A percentile compares a stretch with the other conserved stretches of the same genome.
Conservation (phyloP, 2,113 vertebrate genomes). For the Polypterus senegalus region DNA sequence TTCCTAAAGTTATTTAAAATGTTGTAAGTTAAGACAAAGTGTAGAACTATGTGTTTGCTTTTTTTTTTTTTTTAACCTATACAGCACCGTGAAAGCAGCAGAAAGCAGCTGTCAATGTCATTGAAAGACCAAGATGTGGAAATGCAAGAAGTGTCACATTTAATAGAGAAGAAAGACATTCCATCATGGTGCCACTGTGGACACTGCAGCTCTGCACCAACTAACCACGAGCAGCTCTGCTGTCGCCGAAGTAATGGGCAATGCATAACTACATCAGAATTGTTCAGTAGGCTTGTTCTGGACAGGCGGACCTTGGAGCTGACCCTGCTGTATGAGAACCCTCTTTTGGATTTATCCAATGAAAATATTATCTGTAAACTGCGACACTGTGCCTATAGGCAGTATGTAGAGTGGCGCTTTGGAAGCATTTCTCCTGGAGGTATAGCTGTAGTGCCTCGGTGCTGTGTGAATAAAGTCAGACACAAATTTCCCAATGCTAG, state of each 20-base stretch:
- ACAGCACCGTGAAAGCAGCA: too few species aligned
- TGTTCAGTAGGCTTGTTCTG: constrained; percentile 50
- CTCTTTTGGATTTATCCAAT: constrained; percentile 25
- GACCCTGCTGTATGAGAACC: constrained; percentile 49
- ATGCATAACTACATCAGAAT: constrained; percentile 41
- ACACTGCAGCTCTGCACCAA: constrained; percentile 22
- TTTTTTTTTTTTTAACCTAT: too few species aligned
- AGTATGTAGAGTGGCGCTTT: constrained; percentile 59
- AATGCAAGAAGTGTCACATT: constrained; percentile 2
- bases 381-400: constrained; percentile 47
- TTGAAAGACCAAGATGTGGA: background rate
- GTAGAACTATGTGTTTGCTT: too few species aligned
- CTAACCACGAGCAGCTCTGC: constrained; percentile 52
- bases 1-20: too few species aligned
- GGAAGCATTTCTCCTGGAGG: constrained; percentile 33
- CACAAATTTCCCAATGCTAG: constrained; percentile 37
- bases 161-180: background rate
- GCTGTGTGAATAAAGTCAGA: constrained; percentile 54
- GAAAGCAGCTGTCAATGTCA: too few species aligned
- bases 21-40: too few species aligned
- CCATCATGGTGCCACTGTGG: constrained; percentile 52
- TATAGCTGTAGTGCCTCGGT: constrained; percentile 52
- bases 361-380: constrained; percentile 20
- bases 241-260: constrained; percentile 37
- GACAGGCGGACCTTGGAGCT: constrained; percentile 35